Conservation (phyloP, 2,888 invertebrate genomes). For the Chrysolina haemoptera region DNA sequence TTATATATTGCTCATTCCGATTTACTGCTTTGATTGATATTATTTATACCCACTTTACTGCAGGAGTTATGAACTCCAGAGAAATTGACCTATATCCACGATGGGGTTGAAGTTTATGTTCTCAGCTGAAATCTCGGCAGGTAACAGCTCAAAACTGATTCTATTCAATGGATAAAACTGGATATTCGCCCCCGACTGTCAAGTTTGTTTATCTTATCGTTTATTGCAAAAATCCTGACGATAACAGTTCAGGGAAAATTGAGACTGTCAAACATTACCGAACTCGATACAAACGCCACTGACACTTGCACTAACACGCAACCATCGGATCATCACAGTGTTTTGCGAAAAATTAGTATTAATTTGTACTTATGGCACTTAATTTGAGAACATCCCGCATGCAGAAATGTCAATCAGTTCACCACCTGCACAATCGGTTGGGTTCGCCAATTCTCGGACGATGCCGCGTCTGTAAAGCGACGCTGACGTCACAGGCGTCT, state of each 20-base stretch:
- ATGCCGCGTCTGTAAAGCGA: constrained; percentile 65
- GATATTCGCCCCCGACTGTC: neutral
- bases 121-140: neutral
- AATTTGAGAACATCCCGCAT: constrained; percentile 64
- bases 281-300: constrained; percentile 19
- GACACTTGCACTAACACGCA: neutral
- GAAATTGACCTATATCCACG: constrained; percentile 48
- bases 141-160: neutral
- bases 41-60: constrained; percentile 21
- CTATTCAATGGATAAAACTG: neutral
- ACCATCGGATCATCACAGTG: neutral
- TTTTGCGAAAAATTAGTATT: constrained; percentile 39
- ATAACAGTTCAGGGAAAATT: neutral
- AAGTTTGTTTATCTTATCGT: constrained; percentile 18
- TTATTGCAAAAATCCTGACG: constrained; percentile 9
- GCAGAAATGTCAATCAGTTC: constrained; percentile 70
- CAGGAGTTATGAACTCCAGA: constrained; percentile 8
- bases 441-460: constrained; percentile 64
- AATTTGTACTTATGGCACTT: constrained; percentile 56
- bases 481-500: constrained; percentile 69
- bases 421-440: constrained; percentile 68
- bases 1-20: constrained; percentile 34
- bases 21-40: constrained; percentile 34
- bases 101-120: constrained; percentile 26
- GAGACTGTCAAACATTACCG: constrained; percentile 1